Base-by-base conservation (phyloP, 1,140 invertebrate genomes). In the Leptinotarsa defecta region DNA sequence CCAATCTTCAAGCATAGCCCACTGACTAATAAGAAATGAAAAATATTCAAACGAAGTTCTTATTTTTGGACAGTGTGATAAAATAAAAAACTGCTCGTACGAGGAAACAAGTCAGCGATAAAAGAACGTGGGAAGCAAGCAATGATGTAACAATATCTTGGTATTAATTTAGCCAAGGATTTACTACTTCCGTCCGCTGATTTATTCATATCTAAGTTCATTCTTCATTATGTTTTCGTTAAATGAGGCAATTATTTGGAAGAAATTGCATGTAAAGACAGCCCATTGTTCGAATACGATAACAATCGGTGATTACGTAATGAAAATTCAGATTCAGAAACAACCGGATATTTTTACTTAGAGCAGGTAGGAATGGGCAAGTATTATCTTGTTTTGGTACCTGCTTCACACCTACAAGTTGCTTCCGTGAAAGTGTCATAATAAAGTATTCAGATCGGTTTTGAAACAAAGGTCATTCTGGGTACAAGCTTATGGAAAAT, bases 241-340 rank as follows among this genome's bases (percentile, higher is more conserved):
- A 57, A 57, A 57, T 57, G 4, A 19, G 52, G 52, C 52, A 57
- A 57, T 57, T 57, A 57, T 57, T 57, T 57, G 52, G n/a, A 57
- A 57, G 52, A 19, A 57, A 57, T 57, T 19, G 52, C 52, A 57
- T 3, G 52, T 57, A 57, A 57, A 57, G n/a, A 13, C n/a, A 57
- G 15, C 4, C 52, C 17, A 57, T 57, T 57, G 52, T 57, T 57
- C n/a, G 52, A 57, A 57, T 15, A 57, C n/a, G 52, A 57, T 57
- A 57, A 57, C 52, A 19, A 57, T 57, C 52, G 52, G 15, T 6
- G 15, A 19, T 57, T 57, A 57, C n/a, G 17, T 19, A 57, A 57
- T 57, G n/a, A 57, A 57, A 19, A 57, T 57, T 57, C 15, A 17
- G n/a, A 57, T 57, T 19, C 52, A 57, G 15, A 57, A 19, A 57